Percentiles rank a stretch among this genome's conserved stretches.
Evolutionary conservation across 2,888 invertebrate species (phyloP).

Genomic region (Agrochola lychnidis): DNA sequence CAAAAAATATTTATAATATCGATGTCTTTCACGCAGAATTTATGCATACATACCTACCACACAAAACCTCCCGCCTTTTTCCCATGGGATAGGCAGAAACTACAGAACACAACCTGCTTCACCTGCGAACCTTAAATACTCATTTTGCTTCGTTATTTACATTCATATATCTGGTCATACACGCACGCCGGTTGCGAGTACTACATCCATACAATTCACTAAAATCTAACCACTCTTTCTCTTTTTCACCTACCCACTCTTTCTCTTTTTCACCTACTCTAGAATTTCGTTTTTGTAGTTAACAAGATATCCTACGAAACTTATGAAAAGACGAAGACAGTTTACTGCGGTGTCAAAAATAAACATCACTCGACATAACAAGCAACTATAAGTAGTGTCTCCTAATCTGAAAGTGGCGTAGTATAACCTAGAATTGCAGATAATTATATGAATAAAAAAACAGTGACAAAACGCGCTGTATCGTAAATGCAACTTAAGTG

Average conservation of each 20-base stretch:
- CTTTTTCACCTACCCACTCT: not conserved
- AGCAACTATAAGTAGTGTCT: not conserved
- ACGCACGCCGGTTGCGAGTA: not conserved
- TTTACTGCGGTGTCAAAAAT: not conserved
- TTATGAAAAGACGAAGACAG: not conserved
- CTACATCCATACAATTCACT: not conserved
- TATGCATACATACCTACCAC: no score
- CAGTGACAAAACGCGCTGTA: no score
- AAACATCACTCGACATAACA: not conserved
- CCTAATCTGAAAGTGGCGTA: not conserved
- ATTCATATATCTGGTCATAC: not conserved
- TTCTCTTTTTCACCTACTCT: not conserved
- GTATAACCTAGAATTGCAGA: slow-evolving; percentile 13
- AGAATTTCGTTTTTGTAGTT: not conserved
- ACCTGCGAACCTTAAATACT: not conserved
- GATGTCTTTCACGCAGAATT: no score
- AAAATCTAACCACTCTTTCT: not conserved
- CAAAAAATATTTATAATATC: not conserved
- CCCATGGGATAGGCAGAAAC: no score
- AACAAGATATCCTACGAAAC: not conserved
- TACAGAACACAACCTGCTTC: not conserved
- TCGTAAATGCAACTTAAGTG: not conserved
- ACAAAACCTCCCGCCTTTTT: no score
- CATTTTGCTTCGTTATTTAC: not conserved
- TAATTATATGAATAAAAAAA: not conserved